Conservation (phyloP, 92 coral and sea anemone genomes). For the Muricea muricata region DNA sequence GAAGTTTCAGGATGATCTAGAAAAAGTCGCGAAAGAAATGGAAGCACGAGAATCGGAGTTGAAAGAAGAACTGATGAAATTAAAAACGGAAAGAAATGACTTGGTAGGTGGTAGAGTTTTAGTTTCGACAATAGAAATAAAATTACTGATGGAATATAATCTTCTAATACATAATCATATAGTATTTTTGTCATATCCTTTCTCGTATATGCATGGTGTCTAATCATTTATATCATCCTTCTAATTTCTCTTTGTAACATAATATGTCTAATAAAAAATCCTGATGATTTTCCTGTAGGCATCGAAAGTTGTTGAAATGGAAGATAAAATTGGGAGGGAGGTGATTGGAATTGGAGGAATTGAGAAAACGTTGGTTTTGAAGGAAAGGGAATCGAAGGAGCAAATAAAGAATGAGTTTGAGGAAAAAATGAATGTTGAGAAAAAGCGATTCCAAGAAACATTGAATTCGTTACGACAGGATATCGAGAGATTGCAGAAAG, state of each 20-base stretch:
- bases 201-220: too few relatives aligned
- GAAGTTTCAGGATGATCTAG: neutral
- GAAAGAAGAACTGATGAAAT: conserved; percentile 26
- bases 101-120: neutral
- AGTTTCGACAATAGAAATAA: neutral
- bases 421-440: conserved; percentile 78
- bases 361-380: neutral
- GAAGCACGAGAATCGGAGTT: conserved; percentile 8
- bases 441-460: conserved; percentile 82
- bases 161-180: too few relatives aligned
- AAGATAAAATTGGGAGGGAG: neutral
- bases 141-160: too few relatives aligned
- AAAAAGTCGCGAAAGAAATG: conserved; percentile 1
- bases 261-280: too few relatives aligned
- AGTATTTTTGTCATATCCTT: too few relatives aligned
- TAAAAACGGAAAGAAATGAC: conserved; percentile 19
- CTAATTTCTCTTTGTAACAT: too few relatives aligned
- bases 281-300: neutral
- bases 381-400: conserved; percentile 61
- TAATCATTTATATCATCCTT: too few relatives aligned
- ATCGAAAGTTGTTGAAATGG: conserved; percentile 19
- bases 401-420: conserved; percentile 71
- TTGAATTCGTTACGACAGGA: conserved; percentile 79
- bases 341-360: neutral
- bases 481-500: conserved; percentile 69